Evolutionary conservation across 1,140 invertebrate species (phyloP), one percentile per base, ranked within the genome.

Genomic region (Heliconius melpomene): DNA sequence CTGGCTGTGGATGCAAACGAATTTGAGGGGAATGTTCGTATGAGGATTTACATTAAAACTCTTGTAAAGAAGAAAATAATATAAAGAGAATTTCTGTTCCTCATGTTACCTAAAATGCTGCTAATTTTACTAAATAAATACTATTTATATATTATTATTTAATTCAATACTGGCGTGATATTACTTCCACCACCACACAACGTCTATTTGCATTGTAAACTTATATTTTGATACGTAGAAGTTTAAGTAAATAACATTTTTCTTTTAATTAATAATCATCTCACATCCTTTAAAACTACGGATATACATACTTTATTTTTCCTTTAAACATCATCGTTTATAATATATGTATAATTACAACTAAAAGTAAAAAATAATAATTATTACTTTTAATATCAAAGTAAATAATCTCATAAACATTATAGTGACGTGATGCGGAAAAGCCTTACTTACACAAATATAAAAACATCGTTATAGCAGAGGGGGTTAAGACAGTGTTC

Each of bases 401-500:
- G 60, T 13, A 66, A 66, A 66, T 26, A 26, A 29, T 66, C 60
- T 29, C 11, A 66, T 29, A 3, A 78, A 72, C 16, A n/a, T 32
- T n/a, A 18, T 78, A 78, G 57, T 74, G 57, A 46, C 23, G 71
- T 78, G 40, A 74, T 54, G 66, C 50, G 78, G 72, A 72, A 72
- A 74, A 75, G 74, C 38, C 52, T 76, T 76, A 60, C 75, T 76
- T 76, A 60, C 75, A n/a, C 66, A 78, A 78, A 81, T 60, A 81
- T 54, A 57, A 8, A 18, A 52, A 52, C 18, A 52, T 52, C 50
- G 8, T 18, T 18, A 16, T 8, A 52, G 16, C 2, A 20, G 50
- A 52, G 50, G 7, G 50, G 7, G 2, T 20, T 52, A 20, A 52
- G 50, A 52, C 18, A 52, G 18, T 52, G 50, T 52, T 52, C 16